These are phyloP conservation scores for Ferdinandea cuprea DNA, from an alignment of 2,888 invertebrate species.

Conservation along the genomic window DNA sequence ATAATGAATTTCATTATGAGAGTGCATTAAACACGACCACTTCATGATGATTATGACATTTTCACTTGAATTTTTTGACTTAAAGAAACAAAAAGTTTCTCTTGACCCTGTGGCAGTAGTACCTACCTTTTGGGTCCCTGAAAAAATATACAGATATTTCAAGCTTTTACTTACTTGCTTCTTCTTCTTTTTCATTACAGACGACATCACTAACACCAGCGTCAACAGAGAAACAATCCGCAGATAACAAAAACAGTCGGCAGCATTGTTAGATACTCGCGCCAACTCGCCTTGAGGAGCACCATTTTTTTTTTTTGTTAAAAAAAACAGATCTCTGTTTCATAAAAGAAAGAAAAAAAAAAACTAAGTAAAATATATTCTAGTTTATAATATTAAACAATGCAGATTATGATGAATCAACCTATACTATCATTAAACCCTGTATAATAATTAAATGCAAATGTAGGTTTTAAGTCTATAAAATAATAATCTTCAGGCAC, in stretches of 20 bases:
- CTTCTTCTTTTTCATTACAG: conserved; percentile 57
- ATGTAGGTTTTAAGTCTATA: conserved; percentile 28
- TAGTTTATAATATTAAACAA: conserved; percentile 61
- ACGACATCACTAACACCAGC: conserved; percentile 67
- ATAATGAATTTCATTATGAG: background rate
- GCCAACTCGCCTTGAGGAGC: conserved; percentile 37
- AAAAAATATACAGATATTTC: conserved; percentile 9
- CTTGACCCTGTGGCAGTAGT: conserved; percentile 47
- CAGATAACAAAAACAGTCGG: conserved; percentile 72
- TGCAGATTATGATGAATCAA: conserved; percentile 29
- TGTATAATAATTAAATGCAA: conserved; percentile 58
- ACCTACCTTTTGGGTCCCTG: conserved; percentile 7
- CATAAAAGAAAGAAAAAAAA: conserved; percentile 48
- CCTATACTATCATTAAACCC: conserved; percentile 41
- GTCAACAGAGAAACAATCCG: conserved; percentile 68
- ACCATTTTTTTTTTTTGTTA: no score
- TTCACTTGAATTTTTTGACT: conserved; percentile 47
- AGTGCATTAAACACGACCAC: conserved; percentile 6
- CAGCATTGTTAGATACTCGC: conserved; percentile 61
- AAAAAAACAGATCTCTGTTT: conserved; percentile 74
- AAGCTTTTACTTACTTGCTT: conserved; percentile 34
- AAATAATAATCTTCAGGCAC: conserved; percentile 54
- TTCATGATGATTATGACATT: conserved; percentile 69
- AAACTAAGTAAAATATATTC: conserved; percentile 36
- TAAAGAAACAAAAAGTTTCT: conserved; percentile 43